Percentiles rank a stretch among this genome's conserved stretches.
phyloP scores from a whole-genome alignment of 2,888 invertebrate species.

The Chymomyza fuscimana region DNA sequence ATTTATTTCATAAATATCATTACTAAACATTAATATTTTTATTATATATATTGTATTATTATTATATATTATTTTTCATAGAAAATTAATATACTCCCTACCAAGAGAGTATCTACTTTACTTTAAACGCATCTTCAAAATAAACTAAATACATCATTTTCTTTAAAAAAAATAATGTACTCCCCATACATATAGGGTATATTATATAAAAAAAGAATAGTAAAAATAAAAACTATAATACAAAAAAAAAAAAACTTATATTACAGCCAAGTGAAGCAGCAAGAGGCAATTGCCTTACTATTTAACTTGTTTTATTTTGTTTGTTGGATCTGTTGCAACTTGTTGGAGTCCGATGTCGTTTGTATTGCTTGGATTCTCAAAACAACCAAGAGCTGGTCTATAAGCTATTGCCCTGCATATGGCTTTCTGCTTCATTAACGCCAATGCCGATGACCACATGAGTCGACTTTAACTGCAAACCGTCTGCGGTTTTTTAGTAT shows the following conservation, averaged over 20 bases:
- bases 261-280: constrained; percentile 48
- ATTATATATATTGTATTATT: too few species aligned
- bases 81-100: too few species aligned
- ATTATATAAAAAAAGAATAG: not conserved
- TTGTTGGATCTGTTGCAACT: not conserved
- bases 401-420: constrained; percentile 47
- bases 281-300: not conserved
- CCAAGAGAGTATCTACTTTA: too few species aligned
- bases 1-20: too few species aligned
- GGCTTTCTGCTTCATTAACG: constrained; percentile 47
- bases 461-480: not conserved
- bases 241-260: not conserved
- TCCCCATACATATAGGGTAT: not conserved
- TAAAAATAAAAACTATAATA: not conserved
- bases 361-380: not conserved
- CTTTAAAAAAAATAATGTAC: not conserved
- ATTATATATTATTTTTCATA: too few species aligned
- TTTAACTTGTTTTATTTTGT: not conserved
- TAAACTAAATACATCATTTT: not conserved
- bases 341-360: not conserved
- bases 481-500: not conserved
- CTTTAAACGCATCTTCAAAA: too few species aligned
- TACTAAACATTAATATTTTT: too few species aligned
- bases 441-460: not conserved
- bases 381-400: not conserved